Base-by-base conservation (phyloP, 2,888 invertebrate species). In the Eupeodes latifasciatus region DNA sequence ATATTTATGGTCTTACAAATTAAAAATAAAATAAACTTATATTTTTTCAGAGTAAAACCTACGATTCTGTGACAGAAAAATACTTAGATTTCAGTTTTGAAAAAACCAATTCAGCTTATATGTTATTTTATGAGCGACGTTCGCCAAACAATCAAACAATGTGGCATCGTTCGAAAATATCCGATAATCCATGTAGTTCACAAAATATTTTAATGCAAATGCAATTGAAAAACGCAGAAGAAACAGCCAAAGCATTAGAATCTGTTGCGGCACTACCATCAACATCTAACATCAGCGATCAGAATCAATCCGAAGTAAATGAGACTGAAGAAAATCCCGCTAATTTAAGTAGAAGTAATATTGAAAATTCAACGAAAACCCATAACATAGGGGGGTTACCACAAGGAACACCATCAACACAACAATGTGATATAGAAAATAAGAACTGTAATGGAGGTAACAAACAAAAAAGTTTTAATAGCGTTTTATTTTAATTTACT, bases 71-170 rank as follows among this genome's bases (percentile, higher is more conserved):
- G 36, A 98, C 98, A 10, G 99, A 99, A 91, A 98, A 98, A 93
- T 99, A 98, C 93, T 97, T 99, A 97, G 99, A 99, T 93, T 98
- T 99, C 92, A 98, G 98, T 91, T 98, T 98, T 93, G 99, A 99
- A 94, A 99, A 99, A 95, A 98, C 98, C 4, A 98, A 99, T 94
- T 98, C 98, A 92, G 99, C 99, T 0, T 99, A 99, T 93, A 99
- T 99, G 99, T 93, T 99, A 90, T 99, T 99, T 93, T 99, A 99
- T 94, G 98, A 99, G 93, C 95, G 98, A 91, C 96, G 96, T 89
- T 95, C 92, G 74, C 91, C 93, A 95, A 91, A 94, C 27, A 81
- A 74, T 11, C 84, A 85, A 84, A 27, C 27, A 27, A 36, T 74
- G 47, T 81, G 77, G 81, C 81, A 81, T 5, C 81, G 81, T 51